Conservation (phyloP, 1,140 invertebrate species). For the Drosophila subobscura region DNA sequence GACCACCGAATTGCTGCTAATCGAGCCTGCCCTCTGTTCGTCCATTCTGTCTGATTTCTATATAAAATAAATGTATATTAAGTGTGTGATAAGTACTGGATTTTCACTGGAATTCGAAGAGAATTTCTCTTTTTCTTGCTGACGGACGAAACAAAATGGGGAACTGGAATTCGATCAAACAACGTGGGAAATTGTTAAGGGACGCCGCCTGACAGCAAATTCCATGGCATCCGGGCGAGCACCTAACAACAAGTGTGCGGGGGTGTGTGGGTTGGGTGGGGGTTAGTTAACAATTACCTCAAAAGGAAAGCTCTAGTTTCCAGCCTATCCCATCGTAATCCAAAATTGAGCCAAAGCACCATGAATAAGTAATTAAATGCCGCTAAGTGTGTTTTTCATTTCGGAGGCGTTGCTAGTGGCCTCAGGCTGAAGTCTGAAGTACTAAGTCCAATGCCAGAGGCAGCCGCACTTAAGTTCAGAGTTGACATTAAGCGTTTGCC, state of each 20-base stretch:
- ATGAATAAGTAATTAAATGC: conserved; percentile 76
- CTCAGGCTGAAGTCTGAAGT: too few relatives aligned
- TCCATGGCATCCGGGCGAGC: conserved; percentile 57
- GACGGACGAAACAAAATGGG: conserved; percentile 15
- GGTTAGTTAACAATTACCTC: too few relatives aligned
- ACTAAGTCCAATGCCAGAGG: neutral
- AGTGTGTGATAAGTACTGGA: conserved; percentile 13
- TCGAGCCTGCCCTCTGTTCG: conserved; percentile 37
- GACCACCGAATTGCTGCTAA: conserved; percentile 37
- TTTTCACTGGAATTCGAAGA: conserved; percentile 28
- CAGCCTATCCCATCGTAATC: conserved; percentile 11
- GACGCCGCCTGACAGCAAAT: conserved; percentile 62
- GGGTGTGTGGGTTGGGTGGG: neutral
- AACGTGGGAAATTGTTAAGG: conserved; percentile 49
- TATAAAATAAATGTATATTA: conserved; percentile 57
- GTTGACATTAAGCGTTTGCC: conserved; percentile 33
- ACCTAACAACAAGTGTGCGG: conserved; percentile 26
- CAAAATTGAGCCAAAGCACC: conserved; percentile 33
- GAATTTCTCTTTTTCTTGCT: conserved; percentile 15
- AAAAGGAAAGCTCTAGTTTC: conserved; percentile 11
- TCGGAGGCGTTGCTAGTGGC: conserved; percentile 19
- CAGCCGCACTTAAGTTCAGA: conserved; percentile 29
- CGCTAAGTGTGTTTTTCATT: conserved; percentile 74
- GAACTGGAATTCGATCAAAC: conserved; percentile 73
- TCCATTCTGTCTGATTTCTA: conserved; percentile 36